These are phyloP conservation scores for Fopius arisanus DNA, from an alignment of 1,140 invertebrate species.

Conservation along the genomic window DNA sequence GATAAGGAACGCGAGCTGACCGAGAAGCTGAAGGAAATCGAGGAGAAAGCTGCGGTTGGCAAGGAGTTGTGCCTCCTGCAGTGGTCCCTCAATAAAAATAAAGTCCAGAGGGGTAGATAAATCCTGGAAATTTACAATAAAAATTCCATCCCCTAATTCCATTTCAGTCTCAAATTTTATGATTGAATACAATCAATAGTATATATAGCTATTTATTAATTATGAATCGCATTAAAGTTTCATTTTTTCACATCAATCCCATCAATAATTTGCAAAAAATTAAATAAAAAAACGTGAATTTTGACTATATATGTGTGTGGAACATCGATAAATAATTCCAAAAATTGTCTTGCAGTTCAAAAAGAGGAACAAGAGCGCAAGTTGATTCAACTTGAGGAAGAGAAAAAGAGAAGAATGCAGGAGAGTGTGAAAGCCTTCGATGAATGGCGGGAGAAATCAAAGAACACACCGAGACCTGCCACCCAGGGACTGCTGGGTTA, in stretches of 20 bases:
- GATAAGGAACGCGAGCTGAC: conserved; percentile 47
- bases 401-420: conserved; percentile 43
- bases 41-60: conserved; percentile 39
- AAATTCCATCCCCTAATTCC: no score
- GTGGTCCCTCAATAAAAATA: conserved; percentile 52
- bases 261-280: no score
- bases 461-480: conserved; percentile 52
- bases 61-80: conserved; percentile 45
- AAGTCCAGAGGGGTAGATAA: conserved; percentile 46
- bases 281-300: no score
- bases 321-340: no score
- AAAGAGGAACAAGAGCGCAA: conserved; percentile 41
- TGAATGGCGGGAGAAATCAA: conserved; percentile 54
- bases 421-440: conserved; percentile 53
- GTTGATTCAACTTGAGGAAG: conserved; percentile 38
- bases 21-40: conserved; percentile 42
- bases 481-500: conserved; percentile 59
- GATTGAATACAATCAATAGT: no score
- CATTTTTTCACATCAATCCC: no score
- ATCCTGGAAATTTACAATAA: no score
- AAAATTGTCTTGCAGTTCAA: conserved; percentile 32
- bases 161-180: no score
- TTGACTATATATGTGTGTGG: no score
- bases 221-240: no score
- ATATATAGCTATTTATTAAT: no score